These are phyloP conservation scores for Drosophila neutralis DNA, from an alignment of 2,888 invertebrate genomes.

Conservation along the genomic window DNA sequence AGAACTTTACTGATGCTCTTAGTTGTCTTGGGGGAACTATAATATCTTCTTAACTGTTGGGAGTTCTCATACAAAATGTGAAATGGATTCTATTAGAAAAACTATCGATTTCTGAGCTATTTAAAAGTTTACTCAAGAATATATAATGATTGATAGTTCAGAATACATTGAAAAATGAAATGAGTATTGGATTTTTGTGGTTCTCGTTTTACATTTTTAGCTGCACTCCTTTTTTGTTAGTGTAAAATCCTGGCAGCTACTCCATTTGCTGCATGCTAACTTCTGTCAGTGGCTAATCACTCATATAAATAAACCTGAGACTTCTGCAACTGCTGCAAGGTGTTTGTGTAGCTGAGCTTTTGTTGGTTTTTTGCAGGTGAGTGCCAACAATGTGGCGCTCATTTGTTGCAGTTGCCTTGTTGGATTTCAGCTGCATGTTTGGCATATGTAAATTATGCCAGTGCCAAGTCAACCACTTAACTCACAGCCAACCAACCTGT, in stretches of 20 bases:
- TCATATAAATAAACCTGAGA: constrained; percentile 71
- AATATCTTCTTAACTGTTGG: no score
- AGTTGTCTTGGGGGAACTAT: no score
- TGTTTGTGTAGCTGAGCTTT: constrained; percentile 16
- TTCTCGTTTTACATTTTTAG: background rate
- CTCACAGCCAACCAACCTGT: constrained; percentile 23
- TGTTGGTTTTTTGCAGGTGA: constrained; percentile 40
- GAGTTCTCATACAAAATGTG: no score
- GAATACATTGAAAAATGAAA: no score
- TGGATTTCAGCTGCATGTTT: constrained; percentile 52
- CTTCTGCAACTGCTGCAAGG: constrained; percentile 16
- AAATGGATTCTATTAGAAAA: no score
- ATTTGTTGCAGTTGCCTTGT: constrained; percentile 44
- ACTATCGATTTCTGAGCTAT: background rate
- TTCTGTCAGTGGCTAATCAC: constrained; percentile 71
- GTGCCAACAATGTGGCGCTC: constrained; percentile 54
- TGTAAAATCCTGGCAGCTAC: background rate
- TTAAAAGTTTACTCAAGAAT: background rate
- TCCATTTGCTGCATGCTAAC: constrained; percentile 3
- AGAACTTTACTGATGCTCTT: background rate
- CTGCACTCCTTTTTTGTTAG: background rate
- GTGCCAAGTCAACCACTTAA: constrained; percentile 75
- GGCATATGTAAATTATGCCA: constrained; percentile 78
- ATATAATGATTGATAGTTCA: no score
- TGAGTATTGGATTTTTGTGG: accelerated